Evolutionary conservation across 2,113 vertebrate species (phyloP), one percentile per base, ranked within the genome.

Genomic region (Philantomba maxwellii): DNA sequence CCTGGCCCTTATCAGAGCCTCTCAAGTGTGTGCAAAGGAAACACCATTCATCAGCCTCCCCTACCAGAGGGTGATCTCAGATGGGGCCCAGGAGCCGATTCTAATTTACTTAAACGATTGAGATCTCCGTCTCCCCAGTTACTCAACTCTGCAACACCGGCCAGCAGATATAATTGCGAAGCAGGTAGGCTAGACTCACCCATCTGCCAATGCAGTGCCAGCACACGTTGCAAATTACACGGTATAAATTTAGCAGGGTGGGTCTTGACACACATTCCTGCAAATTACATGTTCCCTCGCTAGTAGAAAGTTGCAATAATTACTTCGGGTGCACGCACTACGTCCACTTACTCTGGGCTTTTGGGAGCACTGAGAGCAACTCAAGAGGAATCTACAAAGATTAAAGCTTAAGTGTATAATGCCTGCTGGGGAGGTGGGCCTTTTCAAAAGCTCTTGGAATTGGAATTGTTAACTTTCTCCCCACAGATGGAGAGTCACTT

Each of bases 241-340:
- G 95, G 97, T 98, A 96, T 98, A 98, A 98, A 97, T 98, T 98
- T 98, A 98, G 97, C 89, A 78, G 39, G 95, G 96, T 94, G 94
- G 97, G 92, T 98, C 97, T 91, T 92, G 85, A 97, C 95, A 97
- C 84, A 97, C 96, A 97, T 97, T 97, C 96, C 95, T 97, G 96
- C 88, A 96, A 78, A 94, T 95, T 0, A n/a, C 85, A 95, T 28
- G 93, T 62, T 97, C 97, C 97, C 94, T 96, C 15, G 25, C 88
- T 91, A 26, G 75, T 86, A 96, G 80, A 97, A 85, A 97, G 87
- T 39, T 89, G 5, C 70, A 92, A 98, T 97, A 98, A 95, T 98
- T 98, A 95, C 92, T 95, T 78, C 5, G 5, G 93, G 84, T 92
- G 60, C 45, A 33, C 19, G 62, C 55, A 93, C 89, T 39, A 86